Evolutionary conservation across 2,888 invertebrate species (phyloP).

Genomic region (Oscheius sp.): DNA sequence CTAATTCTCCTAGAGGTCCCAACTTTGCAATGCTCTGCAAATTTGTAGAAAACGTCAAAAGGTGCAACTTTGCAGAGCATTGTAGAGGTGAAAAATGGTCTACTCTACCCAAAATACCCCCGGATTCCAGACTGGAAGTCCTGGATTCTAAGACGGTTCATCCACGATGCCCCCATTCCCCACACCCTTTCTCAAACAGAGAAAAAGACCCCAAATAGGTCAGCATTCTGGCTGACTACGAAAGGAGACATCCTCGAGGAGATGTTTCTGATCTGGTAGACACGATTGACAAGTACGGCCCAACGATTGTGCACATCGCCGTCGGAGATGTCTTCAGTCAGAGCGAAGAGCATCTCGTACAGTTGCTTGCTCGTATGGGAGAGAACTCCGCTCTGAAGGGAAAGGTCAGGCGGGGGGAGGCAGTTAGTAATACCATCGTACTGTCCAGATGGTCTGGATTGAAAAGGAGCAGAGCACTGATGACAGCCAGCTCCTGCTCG

Average conservation of each 20-base stretch:
- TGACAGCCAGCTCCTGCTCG: slow-evolving; percentile 42
- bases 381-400: slow-evolving; percentile 26
- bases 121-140: not conserved
- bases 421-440: slow-evolving; percentile 7
- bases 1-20: not conserved
- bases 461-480: slow-evolving; percentile 46
- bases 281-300: slow-evolving; percentile 9
- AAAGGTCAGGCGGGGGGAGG: not conserved
- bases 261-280: slow-evolving; percentile 26
- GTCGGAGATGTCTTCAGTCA: slow-evolving; percentile 33
- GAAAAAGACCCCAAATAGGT: slow-evolving; percentile 17
- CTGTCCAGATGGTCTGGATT: slow-evolving; percentile 37
- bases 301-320: slow-evolving; percentile 26
- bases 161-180: not conserved
- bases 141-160: not conserved
- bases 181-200: not conserved
- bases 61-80: no score
- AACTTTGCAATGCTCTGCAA: no score
- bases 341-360: slow-evolving; percentile 29
- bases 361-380: slow-evolving; percentile 7
- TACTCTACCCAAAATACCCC: not conserved
- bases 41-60: no score
- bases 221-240: slow-evolving; percentile 32
- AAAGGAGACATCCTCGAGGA: slow-evolving; percentile 16
- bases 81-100: no score